phyloP scores from a whole-genome alignment of 23 tunicate species.

The Phallusia fumigata region DNA sequence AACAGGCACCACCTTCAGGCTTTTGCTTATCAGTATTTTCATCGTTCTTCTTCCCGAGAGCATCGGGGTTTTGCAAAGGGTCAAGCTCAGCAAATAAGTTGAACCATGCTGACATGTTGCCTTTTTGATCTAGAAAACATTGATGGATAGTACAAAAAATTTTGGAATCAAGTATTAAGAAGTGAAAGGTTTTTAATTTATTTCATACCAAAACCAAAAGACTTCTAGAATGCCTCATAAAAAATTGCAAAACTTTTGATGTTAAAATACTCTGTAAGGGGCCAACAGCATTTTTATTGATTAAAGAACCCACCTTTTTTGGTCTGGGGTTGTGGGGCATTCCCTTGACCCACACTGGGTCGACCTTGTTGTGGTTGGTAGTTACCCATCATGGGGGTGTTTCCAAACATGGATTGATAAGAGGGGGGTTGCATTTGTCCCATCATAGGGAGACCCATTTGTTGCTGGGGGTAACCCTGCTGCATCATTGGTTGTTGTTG shows the following conservation, averaged over 20 bases:
- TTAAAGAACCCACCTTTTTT: background rate
- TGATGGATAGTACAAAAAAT: no score
- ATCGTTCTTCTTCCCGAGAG: constrained; percentile 68
- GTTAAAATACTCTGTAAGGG: no score
- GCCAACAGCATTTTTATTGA: no score
- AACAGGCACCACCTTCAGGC: background rate
- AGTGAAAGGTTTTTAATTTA: no score
- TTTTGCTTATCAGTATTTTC: background rate
- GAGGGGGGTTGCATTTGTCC: constrained; percentile 41
- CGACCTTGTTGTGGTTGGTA: background rate
- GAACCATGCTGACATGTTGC: constrained; percentile 76
- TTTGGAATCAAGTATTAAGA: no score
- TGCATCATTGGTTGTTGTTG: constrained; percentile 26
- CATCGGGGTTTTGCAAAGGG: constrained; percentile 94
- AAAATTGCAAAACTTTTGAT: no score
- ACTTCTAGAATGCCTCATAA: no score
- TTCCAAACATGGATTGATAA: constrained; percentile 65
- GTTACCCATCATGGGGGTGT: constrained; percentile 15
- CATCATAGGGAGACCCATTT: constrained; percentile 7
- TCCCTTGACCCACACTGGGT: background rate
- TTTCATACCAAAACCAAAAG: no score
- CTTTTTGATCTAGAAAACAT: constrained; percentile 48
- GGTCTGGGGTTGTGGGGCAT: background rate
- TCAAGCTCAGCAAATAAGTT: constrained; percentile 94
- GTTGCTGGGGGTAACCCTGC: background rate